Base-by-base conservation (phyloP, 1,140 invertebrate species). In the Eupeodes corollae region DNA sequence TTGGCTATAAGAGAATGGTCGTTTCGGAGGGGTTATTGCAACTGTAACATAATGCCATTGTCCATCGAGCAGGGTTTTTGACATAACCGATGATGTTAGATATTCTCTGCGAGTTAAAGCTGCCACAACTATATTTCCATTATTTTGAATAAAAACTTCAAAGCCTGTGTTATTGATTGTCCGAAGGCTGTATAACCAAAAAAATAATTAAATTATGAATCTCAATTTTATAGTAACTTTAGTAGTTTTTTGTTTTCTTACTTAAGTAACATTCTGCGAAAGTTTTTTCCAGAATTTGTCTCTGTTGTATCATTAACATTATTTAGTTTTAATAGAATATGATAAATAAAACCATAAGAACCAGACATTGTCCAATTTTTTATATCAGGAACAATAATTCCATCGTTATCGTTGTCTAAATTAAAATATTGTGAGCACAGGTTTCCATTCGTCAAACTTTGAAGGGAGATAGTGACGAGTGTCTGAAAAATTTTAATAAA, bases 1-100 rank as follows among this genome's bases (percentile, higher is more conserved):
- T 52, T 79, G 76, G 54, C 77, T 79, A 51, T 77, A 73, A 13
- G 75, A 72, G 60, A 81, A 79, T n/a, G 78, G 79, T 38, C 78
- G 56, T 46, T 73, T 73, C 1, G 78, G 74, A 32, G 72, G 72
- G 5, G 68, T 70, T 51, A 80, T 74, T 37, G 76, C 73, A 39
- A 82, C 69, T 12, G 72, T 74, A 13, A 82, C 52, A 47, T 72
- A 78, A 56, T 82, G 79, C 79, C 79, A 82, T 42, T 63, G 65
- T 16, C 70, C 71, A 68, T 80, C 77, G 49, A 70, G 56, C 13
- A 81, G 57, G 11, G 68, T 63, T 31, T 66, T 67, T 9, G 76
- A 73, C 12, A 70, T 59, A 5, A 79, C 70, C 0, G 72, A 63
- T 2, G 76, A 70, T 19, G 74, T 71, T 9, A 74, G 63, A 56